Conservation (phyloP, 2,797 vertebrate species). For the Peromyscus attwateri region DNA sequence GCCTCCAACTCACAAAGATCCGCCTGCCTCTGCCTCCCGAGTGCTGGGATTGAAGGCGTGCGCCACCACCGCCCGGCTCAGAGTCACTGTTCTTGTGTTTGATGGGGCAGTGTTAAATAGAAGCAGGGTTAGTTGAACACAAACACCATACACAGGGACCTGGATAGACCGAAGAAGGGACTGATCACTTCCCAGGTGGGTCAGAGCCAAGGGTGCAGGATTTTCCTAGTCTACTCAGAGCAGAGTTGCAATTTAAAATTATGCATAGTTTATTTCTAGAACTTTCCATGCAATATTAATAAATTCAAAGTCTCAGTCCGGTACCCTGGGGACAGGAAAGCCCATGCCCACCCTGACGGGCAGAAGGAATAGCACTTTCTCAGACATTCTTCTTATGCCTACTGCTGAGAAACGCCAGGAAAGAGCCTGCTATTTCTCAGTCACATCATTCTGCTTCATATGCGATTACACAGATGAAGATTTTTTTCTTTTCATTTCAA, state of each 20-base stretch:
- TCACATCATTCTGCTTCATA: background rate
- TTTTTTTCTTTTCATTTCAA: slow-evolving; percentile 35
- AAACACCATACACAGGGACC: too few relatives aligned
- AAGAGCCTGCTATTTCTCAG: background rate
- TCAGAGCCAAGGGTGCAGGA: too few relatives aligned
- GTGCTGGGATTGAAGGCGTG: too few relatives aligned
- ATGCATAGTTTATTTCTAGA: slow-evolving; percentile 6
- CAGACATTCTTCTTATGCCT: background rate
- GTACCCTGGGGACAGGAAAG: background rate
- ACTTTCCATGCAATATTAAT: background rate
- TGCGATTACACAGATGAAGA: slow-evolving; percentile 5
- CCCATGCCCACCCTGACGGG: background rate
- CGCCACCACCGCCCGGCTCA: too few relatives aligned
- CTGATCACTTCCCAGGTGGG: background rate
- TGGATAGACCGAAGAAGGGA: background rate
- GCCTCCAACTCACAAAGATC: too few relatives aligned
- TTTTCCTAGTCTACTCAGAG: background rate
- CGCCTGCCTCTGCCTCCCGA: too few relatives aligned
- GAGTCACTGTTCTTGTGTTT: too few relatives aligned
- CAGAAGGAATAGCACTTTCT: background rate
- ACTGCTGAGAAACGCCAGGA: background rate
- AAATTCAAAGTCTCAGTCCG: background rate
- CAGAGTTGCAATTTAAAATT: background rate
- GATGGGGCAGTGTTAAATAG: background rate
- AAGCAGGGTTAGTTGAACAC: background rate